Conservation (phyloP, 1,140 invertebrate species). For the Tetranychus urticae region DNA sequence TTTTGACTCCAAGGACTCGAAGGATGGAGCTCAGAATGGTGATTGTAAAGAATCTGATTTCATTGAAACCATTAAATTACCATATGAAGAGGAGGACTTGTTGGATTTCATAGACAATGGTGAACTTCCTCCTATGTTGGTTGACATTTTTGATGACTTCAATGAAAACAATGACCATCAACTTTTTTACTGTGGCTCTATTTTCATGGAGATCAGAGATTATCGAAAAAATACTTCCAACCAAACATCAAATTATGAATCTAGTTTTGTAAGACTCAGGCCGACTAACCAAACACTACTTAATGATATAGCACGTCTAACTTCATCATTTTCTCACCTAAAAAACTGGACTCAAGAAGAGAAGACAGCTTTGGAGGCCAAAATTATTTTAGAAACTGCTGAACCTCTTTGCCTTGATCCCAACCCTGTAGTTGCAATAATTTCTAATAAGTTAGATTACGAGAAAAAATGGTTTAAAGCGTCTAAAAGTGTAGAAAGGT, state of each 20-base stretch:
- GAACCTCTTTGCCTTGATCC: slow-evolving; percentile 66
- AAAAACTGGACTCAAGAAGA: slow-evolving; percentile 50
- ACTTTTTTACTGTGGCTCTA: slow-evolving; percentile 71
- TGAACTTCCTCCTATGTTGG: slow-evolving; percentile 52
- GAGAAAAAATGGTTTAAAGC: slow-evolving; percentile 37
- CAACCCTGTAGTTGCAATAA: slow-evolving; percentile 44
- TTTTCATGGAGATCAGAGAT: slow-evolving; percentile 70
- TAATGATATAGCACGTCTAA: slow-evolving; percentile 42
- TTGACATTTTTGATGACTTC: slow-evolving; percentile 54
- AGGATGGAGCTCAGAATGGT: no score
- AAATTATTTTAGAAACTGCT: slow-evolving; percentile 51
- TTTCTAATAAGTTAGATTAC: slow-evolving; percentile 44
- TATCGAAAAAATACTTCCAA: slow-evolving; percentile 35
- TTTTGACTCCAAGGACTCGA: no score
- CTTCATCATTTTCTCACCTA: slow-evolving; percentile 25
- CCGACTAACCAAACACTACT: slow-evolving; percentile 59
- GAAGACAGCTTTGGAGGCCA: slow-evolving; percentile 39
- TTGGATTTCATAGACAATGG: slow-evolving; percentile 23
- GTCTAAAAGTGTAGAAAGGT: not conserved
- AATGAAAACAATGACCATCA: slow-evolving; percentile 23
- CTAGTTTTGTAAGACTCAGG: slow-evolving; percentile 50
- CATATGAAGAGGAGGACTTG: slow-evolving; percentile 26
- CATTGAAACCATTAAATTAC: slow-evolving; percentile 24
- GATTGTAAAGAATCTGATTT: slow-evolving; percentile 17
- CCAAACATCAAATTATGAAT: slow-evolving; percentile 15